phyloP scores from a whole-genome alignment of 2,888 invertebrate species.

The Rosalia funebris region DNA sequence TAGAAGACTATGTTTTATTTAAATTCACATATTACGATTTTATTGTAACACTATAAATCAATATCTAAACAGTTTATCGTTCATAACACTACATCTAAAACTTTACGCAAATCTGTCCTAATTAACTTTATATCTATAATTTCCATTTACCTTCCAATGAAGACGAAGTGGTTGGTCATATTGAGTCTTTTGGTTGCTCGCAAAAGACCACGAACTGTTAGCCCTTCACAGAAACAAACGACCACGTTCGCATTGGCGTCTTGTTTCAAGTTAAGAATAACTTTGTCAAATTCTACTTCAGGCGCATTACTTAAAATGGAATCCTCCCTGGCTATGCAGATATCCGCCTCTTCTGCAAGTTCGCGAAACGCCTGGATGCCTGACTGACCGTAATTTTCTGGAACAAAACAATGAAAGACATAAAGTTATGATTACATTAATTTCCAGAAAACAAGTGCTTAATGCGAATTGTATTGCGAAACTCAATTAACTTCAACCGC shows the following conservation, averaged over 20 bases:
- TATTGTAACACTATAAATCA: too few relatives aligned
- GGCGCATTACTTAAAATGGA: constrained; percentile 71
- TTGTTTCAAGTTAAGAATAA: constrained; percentile 67
- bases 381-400: constrained; percentile 82
- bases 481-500: too few relatives aligned
- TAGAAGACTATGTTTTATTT: too few relatives aligned
- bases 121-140: too few relatives aligned
- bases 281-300: constrained; percentile 68
- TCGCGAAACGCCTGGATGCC: constrained; percentile 80
- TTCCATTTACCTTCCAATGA: constrained; percentile 78
- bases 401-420: constrained; percentile 44
- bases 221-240: constrained; percentile 84
- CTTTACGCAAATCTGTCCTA: too few relatives aligned
- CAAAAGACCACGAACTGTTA: constrained; percentile 74
- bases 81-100: too few relatives aligned
- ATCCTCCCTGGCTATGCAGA: constrained; percentile 78
- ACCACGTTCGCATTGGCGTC: constrained; percentile 71
- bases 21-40: too few relatives aligned
- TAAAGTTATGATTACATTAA: constrained; percentile 18
- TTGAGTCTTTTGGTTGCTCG: constrained; percentile 70
- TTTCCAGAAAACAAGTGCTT: constrained; percentile 7
- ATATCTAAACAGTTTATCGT: too few relatives aligned
- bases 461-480: background rate
- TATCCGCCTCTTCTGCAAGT: constrained; percentile 72
- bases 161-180: constrained; percentile 70